A percentile compares a stretch with the other conserved stretches of the same genome.
Evolutionary conservation across 1,140 invertebrate species (phyloP).

Genomic region (Drosophila kohkoa): DNA sequence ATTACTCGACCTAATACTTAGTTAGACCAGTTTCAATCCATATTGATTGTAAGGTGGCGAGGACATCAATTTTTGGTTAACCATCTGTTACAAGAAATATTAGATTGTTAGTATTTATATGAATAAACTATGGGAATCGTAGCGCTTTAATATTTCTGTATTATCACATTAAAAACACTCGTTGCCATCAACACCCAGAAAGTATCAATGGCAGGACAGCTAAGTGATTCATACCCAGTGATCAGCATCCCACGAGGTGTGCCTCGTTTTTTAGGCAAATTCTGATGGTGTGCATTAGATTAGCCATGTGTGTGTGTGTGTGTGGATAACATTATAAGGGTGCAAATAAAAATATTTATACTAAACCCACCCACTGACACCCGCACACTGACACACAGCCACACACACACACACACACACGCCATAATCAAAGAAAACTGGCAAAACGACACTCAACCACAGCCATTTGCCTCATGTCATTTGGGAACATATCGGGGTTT

Average conservation of each 20-base stretch:
- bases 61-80: too few relatives aligned
- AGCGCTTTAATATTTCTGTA: too few relatives aligned
- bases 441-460: constrained; percentile 38
- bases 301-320: constrained; percentile 43
- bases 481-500: constrained; percentile 56
- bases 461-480: constrained; percentile 60
- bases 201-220: constrained; percentile 61
- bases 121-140: too few relatives aligned
- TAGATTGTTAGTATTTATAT: too few relatives aligned
- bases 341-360: constrained; percentile 81
- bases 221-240: constrained; percentile 31
- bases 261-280: constrained; percentile 74
- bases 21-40: too few relatives aligned
- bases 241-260: constrained; percentile 44
- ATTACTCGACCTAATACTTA: too few relatives aligned
- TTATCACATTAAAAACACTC: neutral
- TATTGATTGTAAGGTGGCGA: too few relatives aligned
- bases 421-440: constrained; percentile 35
- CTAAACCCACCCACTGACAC: constrained; percentile 39
- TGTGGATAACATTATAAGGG: constrained; percentile 62
- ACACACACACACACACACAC: constrained; percentile 31
- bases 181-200: neutral
- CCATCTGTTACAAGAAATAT: too few relatives aligned
- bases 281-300: constrained; percentile 70
- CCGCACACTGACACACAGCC: constrained; percentile 25